Conservation (phyloP, 1,140 invertebrate species). For the Drosophila kohkoa region DNA sequence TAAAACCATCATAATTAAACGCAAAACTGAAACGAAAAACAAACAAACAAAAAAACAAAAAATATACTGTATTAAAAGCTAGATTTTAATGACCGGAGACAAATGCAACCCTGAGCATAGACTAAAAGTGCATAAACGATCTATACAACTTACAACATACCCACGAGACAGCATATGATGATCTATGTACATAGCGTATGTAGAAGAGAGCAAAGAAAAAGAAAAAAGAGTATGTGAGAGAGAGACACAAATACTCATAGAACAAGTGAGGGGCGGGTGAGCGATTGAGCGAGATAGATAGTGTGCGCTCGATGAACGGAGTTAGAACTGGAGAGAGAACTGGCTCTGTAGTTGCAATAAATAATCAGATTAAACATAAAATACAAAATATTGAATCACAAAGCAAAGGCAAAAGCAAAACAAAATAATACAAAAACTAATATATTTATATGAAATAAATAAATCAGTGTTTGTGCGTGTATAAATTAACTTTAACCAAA, state of each 20-base stretch:
- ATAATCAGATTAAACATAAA: conserved; percentile 45
- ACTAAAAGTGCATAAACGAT: conserved; percentile 71
- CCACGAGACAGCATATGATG: conserved; percentile 66
- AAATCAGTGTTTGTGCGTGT: conserved; percentile 83
- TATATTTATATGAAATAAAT: conserved; percentile 78
- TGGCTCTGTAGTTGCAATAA: conserved; percentile 53
- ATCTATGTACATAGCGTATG: conserved; percentile 13
- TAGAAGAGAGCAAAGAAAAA: conserved; percentile 38
- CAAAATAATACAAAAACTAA: conserved; percentile 44
- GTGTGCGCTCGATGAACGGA: conserved; percentile 19
- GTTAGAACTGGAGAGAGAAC: conserved; percentile 51
- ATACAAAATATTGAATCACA: conserved; percentile 21
- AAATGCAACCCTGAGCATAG: conserved; percentile 79
- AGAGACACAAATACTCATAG: conserved; percentile 21
- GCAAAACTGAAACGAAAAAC: conserved; percentile 20
- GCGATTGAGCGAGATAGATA: conserved; percentile 31
- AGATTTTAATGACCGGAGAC: conserved; percentile 46
- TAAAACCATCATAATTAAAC: conserved; percentile 35
- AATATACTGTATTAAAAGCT: conserved; percentile 65
- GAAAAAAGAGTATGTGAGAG: conserved; percentile 17
- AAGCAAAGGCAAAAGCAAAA: conserved; percentile 32
- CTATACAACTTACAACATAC: conserved; percentile 70
- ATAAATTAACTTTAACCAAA: conserved; percentile 82
- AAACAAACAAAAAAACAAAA: conserved; percentile 32
- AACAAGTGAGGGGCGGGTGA: conserved; percentile 13